Evolutionary conservation across 1,140 invertebrate genomes (phyloP), one percentile per base, ranked within the genome.

Genomic region (Psilanteris sp.): DNA sequence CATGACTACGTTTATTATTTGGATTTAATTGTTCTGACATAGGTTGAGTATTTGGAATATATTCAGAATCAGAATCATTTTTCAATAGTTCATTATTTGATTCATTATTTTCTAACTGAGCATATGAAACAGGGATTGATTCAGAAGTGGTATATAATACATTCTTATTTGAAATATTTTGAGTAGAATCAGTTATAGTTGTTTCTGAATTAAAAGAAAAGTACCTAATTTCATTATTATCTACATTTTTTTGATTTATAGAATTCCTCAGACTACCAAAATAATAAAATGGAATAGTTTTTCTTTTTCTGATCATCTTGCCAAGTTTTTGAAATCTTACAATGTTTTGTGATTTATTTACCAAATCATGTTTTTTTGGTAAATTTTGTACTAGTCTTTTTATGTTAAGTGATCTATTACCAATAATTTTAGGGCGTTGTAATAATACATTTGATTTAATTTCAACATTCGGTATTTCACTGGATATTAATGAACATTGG

Each of bases 281-380:
- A 29, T 72, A 72, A 22, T 62, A 48, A 41, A 72, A 72, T 1
- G 57, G 48, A 22, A 62, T 24, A 0, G 22, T 57, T 16, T 32
- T 64, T 9, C 16, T 24, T 3, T n/a, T 11, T 34, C 55, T 71
- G 1, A 11, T 7, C 39, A 62, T 31, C 55, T 46, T 61, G 2
- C 67, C 67, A 15, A 61, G 67, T 44, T 55, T 62, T 4, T 46
- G 48, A 15, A 71, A 71, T n/a, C 11, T 11, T 3, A 71, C 48
- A 9, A 32, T 1, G 0, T 29, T 55, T 32, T 6, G 15, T 20
- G 9, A 9, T n/a, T 29, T 62, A 4, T 10, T 8, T 39, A 10
- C 9, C 6, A 46, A 46, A 22, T 67, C 50, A n/a, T 14, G 14
- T 15, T 62, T 62, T 11, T 8, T 62, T 13, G 57, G 43, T 7